phyloP scores from a whole-genome alignment of 1,140 invertebrate species.

The Ridgeia piscesae region DNA sequence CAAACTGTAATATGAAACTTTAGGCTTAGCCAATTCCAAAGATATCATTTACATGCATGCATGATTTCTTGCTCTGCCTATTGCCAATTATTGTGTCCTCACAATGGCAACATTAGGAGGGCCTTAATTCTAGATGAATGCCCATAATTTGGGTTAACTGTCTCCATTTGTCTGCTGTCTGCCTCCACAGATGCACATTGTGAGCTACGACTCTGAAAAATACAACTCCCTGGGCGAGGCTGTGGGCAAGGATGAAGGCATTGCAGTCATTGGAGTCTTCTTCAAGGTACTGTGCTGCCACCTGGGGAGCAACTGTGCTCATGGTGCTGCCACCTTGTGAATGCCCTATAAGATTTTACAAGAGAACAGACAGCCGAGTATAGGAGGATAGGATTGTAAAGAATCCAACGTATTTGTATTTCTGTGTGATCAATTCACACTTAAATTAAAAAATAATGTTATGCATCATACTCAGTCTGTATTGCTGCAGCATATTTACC shows the following conservation, averaged over 20 bases:
- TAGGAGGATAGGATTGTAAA: no score
- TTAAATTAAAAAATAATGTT: no score
- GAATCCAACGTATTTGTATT: no score
- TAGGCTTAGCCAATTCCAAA: no score
- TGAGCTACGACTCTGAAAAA: slow-evolving; percentile 19
- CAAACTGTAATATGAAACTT: no score
- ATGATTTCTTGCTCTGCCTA: no score
- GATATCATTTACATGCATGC: no score
- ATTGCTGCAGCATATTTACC: background rate
- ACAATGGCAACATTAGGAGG: no score
- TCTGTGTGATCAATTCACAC: background rate
- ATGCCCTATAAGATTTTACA: no score
- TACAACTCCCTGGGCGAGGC: slow-evolving; percentile 18
- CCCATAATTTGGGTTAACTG: background rate
- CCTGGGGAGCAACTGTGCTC: background rate
- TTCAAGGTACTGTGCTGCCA: slow-evolving; percentile 19
- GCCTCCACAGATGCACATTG: slow-evolving; percentile 30
- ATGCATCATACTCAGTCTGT: no score
- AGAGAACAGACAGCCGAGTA: no score
- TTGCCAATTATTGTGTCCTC: no score
- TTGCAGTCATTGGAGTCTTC: slow-evolving; percentile 27
- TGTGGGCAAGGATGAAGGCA: background rate
- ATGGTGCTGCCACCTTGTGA: background rate
- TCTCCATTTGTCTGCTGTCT: background rate
- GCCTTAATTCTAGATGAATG: background rate